Conservation (phyloP, 1,140 invertebrate species). For the Macrosteles quadrilineatus region DNA sequence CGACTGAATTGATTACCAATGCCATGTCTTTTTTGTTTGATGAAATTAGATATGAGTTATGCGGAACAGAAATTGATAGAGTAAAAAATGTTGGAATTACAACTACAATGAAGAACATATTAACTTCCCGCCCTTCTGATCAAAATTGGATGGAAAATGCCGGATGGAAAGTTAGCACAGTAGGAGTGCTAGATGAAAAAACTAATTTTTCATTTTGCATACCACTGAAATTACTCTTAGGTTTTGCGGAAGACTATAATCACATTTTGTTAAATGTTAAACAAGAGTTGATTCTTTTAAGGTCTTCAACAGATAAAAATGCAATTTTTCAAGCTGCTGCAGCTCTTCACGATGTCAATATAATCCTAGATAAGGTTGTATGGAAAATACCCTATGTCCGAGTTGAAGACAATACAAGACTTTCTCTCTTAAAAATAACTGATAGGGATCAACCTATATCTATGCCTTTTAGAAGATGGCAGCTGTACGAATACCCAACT, state of each 20-base stretch:
- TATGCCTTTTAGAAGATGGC: constrained; percentile 47
- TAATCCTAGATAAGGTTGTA: constrained; percentile 43
- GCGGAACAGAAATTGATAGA: constrained; percentile 51
- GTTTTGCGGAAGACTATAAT: constrained; percentile 54
- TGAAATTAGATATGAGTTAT: constrained; percentile 52
- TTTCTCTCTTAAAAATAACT: constrained; percentile 34
- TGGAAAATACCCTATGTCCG: constrained; percentile 43
- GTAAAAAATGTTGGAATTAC: constrained; percentile 49
- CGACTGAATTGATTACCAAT: constrained; percentile 19
- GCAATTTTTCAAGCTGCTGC: constrained; percentile 1
- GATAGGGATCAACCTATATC: constrained; percentile 40
- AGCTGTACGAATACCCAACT: constrained; percentile 48
- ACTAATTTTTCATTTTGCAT: constrained; percentile 47
- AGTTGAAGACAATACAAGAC: constrained; percentile 37
- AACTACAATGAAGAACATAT: constrained; percentile 49
- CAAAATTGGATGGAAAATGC: constrained; percentile 41
- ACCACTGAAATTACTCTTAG: constrained; percentile 48
- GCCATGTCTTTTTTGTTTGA: constrained; percentile 48
- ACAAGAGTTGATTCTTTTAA: constrained; percentile 52
- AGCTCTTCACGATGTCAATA: constrained; percentile 31
- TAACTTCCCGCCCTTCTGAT: constrained; percentile 41
- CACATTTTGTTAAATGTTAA: constrained; percentile 51
- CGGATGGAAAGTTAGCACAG: constrained; percentile 40
- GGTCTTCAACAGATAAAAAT: constrained; percentile 45
- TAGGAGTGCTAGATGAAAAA: neutral